Conservation (phyloP, 1,140 invertebrate genomes). For the Lordiphosa clarofinis region DNA sequence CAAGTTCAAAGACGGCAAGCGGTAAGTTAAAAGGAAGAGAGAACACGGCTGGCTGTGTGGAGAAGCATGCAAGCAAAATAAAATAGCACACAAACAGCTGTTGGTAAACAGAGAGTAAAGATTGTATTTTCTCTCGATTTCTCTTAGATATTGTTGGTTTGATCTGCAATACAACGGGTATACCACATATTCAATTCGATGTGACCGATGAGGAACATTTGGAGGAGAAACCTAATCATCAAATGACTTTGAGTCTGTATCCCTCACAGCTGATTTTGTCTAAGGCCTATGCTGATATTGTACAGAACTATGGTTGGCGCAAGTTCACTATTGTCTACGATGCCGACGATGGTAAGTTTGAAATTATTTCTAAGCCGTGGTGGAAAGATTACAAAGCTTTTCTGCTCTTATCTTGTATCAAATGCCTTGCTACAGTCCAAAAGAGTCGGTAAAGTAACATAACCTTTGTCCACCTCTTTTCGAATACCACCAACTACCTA, state of each 20-base stretch:
- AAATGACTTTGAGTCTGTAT: conserved; percentile 84
- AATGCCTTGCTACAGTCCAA: too few species aligned
- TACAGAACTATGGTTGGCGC: conserved; percentile 88
- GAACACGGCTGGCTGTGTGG: conserved; percentile 21
- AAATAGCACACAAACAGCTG: conserved; percentile 11
- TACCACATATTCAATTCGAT: conserved; percentile 83
- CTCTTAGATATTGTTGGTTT: conserved; percentile 82
- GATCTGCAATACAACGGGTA: conserved; percentile 85
- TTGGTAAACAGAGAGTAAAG: neutral
- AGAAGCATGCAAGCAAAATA: conserved; percentile 57
- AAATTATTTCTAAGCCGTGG: too few species aligned
- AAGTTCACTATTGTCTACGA: conserved; percentile 91
- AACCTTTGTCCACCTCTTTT: too few species aligned
- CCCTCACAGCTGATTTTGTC: conserved; percentile 86
- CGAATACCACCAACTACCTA: too few species aligned
- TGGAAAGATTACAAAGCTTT: too few species aligned
- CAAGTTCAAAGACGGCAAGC: conserved; percentile 83
- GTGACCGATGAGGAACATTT: conserved; percentile 82
- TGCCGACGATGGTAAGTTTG: conserved; percentile 84
- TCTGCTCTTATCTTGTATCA: too few species aligned
- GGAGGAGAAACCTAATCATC: conserved; percentile 79
- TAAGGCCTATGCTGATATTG: conserved; percentile 86
- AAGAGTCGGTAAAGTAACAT: too few species aligned
- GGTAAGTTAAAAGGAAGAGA: conserved; percentile 52
- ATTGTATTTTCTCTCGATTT: neutral